These are phyloP conservation scores for Ammodytes marinus DNA, from an alignment of 2,113 vertebrate species.

Conservation along the genomic window DNA sequence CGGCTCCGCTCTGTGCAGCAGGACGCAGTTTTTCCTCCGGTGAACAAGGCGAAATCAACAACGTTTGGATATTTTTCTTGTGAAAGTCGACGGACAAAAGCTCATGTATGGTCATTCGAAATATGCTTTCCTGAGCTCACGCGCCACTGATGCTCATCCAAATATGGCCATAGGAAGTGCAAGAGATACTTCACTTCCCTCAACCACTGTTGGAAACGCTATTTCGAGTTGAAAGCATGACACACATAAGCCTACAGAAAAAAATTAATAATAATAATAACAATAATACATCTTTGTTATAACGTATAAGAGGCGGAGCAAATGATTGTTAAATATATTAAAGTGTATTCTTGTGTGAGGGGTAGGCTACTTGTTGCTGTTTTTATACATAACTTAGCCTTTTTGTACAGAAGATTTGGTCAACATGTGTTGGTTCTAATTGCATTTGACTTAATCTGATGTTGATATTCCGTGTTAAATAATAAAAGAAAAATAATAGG, in stretches of 20 bases:
- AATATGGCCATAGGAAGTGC: conserved; percentile 87
- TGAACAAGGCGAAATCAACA: conserved; percentile 55
- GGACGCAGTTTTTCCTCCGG: conserved; percentile 40
- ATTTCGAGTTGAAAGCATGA: neutral
- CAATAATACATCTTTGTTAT: neutral
- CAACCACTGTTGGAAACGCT: conserved; percentile 42
- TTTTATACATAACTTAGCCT: neutral
- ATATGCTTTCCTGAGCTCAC: conserved; percentile 65
- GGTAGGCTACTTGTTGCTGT: neutral
- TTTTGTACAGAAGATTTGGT: too few relatives aligned
- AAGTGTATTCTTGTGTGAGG: neutral
- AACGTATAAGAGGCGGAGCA: neutral
- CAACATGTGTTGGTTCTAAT: too few relatives aligned
- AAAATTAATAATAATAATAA: neutral
- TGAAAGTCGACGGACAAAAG: conserved; percentile 71
- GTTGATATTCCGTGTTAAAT: neutral
- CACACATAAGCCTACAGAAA: too few relatives aligned
- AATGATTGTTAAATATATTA: neutral
- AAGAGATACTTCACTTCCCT: conserved; percentile 54
- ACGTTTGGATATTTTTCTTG: conserved; percentile 72
- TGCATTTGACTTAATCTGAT: neutral
- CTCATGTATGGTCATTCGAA: conserved; percentile 73
- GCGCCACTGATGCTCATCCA: conserved; percentile 69
- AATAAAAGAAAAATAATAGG: too few relatives aligned
- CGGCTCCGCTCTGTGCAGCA: conserved; percentile 47